Conservation (phyloP, 92 coral and sea anemone species). For the Phenganax stokvisi region DNA sequence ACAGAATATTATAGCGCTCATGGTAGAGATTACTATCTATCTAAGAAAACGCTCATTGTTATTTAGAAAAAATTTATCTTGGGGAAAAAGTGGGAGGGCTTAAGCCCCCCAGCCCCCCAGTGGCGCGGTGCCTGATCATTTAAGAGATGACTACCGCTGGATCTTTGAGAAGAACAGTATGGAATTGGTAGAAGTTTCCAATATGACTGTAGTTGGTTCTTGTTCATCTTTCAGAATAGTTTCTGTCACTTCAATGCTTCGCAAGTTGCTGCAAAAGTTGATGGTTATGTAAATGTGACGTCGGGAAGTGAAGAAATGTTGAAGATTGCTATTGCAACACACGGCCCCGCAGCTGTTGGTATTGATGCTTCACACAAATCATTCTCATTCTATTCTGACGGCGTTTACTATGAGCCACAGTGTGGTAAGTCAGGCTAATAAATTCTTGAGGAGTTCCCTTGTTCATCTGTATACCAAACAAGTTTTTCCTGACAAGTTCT, state of each 20-base stretch:
- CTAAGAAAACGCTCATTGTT: no score
- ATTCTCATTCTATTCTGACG: slow-evolving; percentile 82
- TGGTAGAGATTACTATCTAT: no score
- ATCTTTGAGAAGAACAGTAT: no score
- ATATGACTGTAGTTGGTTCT: neutral
- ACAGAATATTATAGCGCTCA: no score
- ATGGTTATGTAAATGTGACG: slow-evolving; percentile 85
- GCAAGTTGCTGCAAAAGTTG: slow-evolving; percentile 69
- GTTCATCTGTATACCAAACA: neutral
- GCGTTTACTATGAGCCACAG: slow-evolving; percentile 91
- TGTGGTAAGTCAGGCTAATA: slow-evolving; percentile 64
- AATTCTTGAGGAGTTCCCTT: neutral
- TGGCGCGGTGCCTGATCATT: no score
- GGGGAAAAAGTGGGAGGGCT: no score
- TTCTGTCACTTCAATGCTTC: slow-evolving; percentile 70
- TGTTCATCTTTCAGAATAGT: slow-evolving; percentile 63
- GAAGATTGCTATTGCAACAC: slow-evolving; percentile 74
- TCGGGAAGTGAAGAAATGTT: slow-evolving; percentile 78
- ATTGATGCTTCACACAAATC: slow-evolving; percentile 97
- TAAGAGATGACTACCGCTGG: no score
- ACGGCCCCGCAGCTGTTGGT: slow-evolving; percentile 86
- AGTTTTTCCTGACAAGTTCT: no score
- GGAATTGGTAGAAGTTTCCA: neutral
- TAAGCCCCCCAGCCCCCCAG: no score
- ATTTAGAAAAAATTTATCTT: no score